Base-by-base conservation (phyloP, 2,888 invertebrate genomes). In the Xylota sylvarum region DNA sequence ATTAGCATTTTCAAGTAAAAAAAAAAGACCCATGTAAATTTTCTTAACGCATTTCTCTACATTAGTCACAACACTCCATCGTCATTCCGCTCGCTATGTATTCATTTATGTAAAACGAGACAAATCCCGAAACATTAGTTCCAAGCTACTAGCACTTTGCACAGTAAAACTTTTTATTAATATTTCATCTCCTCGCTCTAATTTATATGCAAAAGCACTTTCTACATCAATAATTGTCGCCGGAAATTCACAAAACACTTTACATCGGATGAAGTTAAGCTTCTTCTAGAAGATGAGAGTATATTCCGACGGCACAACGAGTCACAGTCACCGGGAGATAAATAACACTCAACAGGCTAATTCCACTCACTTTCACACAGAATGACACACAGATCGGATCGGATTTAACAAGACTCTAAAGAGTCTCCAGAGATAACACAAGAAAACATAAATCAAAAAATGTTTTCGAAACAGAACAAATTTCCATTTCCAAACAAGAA, bases 381-480 rank as follows among this genome's bases (percentile, higher is more conserved):
- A 14, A 43, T 14, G 14, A n/a, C n/a, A 43, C n/a, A n/a, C 5
- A 9, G 12, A n/a, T 5, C 7, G 4, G 4, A 40, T 40, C 40
- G 12, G 40, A 40, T 64, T 30, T 30, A 50, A 70, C 32, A 52
- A 6, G 17, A 40, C 27, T 30, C 27, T 35, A 60, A 62, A 4
- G 10, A 50, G 10, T 50, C 17, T 19, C 50, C 14, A 32, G 9
- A 50, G 9, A 50, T 27, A 23, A 9, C 69, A 30, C 5, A 62
- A 27, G 37, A 55, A 62, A 64, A 55, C 70, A 55, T 52, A 50
- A 62, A 62, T 43, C 62, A 37, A 9, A 55, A 23, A 27, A 56
- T 14, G 4, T 9, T 56, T 23, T 19, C 19, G 1, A 14, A 43
- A 35, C 19, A 69, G 70, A 55, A 55, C 69, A 43, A 52, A 70